Percentiles rank a stretch among this genome's conserved stretches.
These are phyloP conservation scores for Neocloeon triangulifer DNA, from an alignment of 1,140 invertebrate species.

Conservation along the genomic window DNA sequence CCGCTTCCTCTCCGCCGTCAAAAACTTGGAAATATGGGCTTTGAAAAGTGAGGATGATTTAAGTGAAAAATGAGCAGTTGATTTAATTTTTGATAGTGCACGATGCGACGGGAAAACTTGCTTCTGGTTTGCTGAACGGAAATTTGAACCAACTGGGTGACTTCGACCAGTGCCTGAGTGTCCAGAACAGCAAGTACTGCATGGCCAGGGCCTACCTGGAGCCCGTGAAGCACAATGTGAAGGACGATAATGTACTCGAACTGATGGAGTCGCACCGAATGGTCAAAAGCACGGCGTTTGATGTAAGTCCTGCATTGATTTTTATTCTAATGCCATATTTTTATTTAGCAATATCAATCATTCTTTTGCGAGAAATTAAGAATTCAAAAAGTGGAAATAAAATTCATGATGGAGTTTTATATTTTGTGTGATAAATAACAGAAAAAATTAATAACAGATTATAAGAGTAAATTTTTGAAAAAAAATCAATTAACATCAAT, in stretches of 20 bases:
- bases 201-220: constrained; percentile 29
- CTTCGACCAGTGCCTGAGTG: constrained; percentile 36
- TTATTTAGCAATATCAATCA: constrained; percentile 1
- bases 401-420: too few species aligned
- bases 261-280: constrained; percentile 34
- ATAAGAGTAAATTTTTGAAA: too few species aligned
- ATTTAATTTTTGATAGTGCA: constrained; percentile 31
- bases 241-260: constrained; percentile 25
- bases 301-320: constrained; percentile 26
- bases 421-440: too few species aligned
- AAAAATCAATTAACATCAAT: constrained; percentile 1
- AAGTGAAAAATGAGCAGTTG: too few species aligned
- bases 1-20: constrained; percentile 19
- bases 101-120: constrained; percentile 42
- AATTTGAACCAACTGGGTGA: constrained; percentile 48
- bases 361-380: too few species aligned
- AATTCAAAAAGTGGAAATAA: too few species aligned
- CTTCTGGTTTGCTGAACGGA: constrained; percentile 36
- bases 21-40: constrained; percentile 28
- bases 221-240: too few species aligned
- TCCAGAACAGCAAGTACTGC: constrained; percentile 27
- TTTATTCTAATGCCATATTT: constrained; percentile 2
- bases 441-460: too few species aligned
- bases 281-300: constrained; percentile 33
- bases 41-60: constrained; percentile 36